phyloP scores from a whole-genome alignment of 2,888 invertebrate genomes.

The Drosophila atripex region DNA sequence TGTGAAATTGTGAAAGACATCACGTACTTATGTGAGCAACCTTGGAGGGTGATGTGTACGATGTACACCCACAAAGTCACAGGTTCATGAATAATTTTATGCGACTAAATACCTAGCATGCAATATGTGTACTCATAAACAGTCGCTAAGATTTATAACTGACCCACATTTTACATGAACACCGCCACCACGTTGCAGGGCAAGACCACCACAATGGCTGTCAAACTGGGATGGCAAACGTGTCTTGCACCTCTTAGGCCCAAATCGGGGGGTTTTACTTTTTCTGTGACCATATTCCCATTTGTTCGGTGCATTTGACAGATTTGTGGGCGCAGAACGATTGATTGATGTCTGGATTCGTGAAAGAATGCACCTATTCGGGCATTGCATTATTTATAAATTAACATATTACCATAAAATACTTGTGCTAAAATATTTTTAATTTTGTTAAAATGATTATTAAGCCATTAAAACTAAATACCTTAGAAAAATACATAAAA shows the following conservation, averaged over 20 bases:
- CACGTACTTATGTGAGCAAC: conserved; percentile 48
- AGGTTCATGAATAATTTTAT: conserved; percentile 49
- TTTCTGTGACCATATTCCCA: conserved; percentile 45
- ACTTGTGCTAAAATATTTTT: too few relatives aligned
- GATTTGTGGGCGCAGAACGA: conserved; percentile 41
- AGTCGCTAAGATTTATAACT: conserved; percentile 57
- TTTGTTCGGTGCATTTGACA: conserved; percentile 30
- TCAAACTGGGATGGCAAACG: conserved; percentile 26
- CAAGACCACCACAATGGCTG: conserved; percentile 5
- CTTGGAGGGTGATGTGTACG: conserved; percentile 46
- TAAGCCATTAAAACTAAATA: too few relatives aligned
- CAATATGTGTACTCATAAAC: conserved; percentile 26
- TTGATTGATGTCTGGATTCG: conserved; percentile 16
- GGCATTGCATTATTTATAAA: too few relatives aligned
- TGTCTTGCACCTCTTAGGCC: conserved; percentile 29
- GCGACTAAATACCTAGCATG: conserved; percentile 37
- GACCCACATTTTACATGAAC: conserved; percentile 58
- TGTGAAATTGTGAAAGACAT: conserved; percentile 13
- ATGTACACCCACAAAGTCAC: conserved; percentile 39
- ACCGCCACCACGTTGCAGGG: conserved; percentile 6
- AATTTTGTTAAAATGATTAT: too few relatives aligned
- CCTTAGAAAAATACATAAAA: too few relatives aligned
- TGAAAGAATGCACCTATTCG: background rate
- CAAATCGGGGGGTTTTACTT: conserved; percentile 18
- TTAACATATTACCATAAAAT: too few relatives aligned